phyloP scores from a whole-genome alignment of 1,140 invertebrate species.

The Plectus sambesii region DNA sequence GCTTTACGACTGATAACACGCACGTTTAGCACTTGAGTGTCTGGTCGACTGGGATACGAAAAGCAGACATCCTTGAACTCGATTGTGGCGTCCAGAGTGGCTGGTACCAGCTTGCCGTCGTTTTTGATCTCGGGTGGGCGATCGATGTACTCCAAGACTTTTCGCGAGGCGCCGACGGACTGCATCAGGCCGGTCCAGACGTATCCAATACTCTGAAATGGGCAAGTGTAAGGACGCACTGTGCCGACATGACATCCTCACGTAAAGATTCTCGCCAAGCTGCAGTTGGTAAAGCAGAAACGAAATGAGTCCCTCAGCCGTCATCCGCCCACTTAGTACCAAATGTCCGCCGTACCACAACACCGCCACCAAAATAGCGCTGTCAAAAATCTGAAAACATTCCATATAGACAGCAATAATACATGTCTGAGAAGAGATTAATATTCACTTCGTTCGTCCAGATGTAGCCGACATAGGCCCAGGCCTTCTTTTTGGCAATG shows the following conservation, averaged over 20 bases:
- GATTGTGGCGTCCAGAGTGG: slow-evolving; percentile 36
- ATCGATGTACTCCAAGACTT: slow-evolving; percentile 49
- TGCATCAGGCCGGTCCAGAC: slow-evolving; percentile 49
- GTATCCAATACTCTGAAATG: slow-evolving; percentile 35
- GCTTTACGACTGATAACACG: slow-evolving; percentile 20
- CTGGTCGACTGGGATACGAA: slow-evolving; percentile 49
- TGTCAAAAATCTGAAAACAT: slow-evolving; percentile 21
- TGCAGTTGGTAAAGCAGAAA: slow-evolving; percentile 45
- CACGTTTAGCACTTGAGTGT: slow-evolving; percentile 57
- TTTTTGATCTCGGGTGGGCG: slow-evolving; percentile 41
- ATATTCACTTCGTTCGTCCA: slow-evolving; percentile 29
- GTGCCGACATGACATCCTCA: slow-evolving; percentile 4
- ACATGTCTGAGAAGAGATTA: too few relatives aligned
- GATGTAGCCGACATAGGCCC: slow-evolving; percentile 31
- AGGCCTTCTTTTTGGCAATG: slow-evolving; percentile 22
- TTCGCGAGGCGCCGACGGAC: slow-evolving; percentile 47
- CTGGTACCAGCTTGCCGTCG: slow-evolving; percentile 22
- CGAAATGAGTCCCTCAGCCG: slow-evolving; percentile 27
- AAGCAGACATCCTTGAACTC: slow-evolving; percentile 49
- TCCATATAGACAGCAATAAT: too few relatives aligned
- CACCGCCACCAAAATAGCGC: slow-evolving; percentile 34
- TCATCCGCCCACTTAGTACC: slow-evolving; percentile 29
- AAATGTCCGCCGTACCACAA: slow-evolving; percentile 44
- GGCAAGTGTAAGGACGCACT: slow-evolving; percentile 4
- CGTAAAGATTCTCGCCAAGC: slow-evolving; percentile 39